These are phyloP conservation scores for Sciurus carolinensis DNA, from an alignment of 2,797 vertebrate genomes.

Conservation along the genomic window DNA sequence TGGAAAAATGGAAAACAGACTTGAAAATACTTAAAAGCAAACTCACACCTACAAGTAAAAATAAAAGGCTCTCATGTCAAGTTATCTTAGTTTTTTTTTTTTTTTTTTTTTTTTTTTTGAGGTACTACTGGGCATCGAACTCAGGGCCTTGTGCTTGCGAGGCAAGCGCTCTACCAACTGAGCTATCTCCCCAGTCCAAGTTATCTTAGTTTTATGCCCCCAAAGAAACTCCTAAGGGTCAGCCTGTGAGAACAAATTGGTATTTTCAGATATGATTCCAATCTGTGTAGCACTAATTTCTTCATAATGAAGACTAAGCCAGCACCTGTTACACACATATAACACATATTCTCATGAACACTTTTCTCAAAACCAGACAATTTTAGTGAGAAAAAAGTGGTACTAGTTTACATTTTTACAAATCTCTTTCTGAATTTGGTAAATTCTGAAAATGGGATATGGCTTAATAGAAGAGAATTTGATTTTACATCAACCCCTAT, in stretches of 20 bases:
- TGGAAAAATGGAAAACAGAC: constrained; percentile 56
- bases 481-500: neutral
- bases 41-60: constrained; percentile 10
- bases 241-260: neutral
- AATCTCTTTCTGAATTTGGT: neutral
- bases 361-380: neutral
- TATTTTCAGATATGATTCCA: constrained; percentile 22
- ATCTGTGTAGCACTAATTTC: neutral
- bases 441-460: neutral
- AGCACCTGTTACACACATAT: neutral
- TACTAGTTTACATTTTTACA: neutral
- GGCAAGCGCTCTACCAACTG: no score
- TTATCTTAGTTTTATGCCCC: neutral
- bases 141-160: no score
- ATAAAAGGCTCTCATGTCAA: neutral
- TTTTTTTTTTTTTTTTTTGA: no score
- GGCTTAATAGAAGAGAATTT: neutral
- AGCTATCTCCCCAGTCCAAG: neutral
- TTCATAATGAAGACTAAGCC: constrained; percentile 9
- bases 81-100: neutral
- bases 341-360: neutral
- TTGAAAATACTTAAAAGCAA: constrained; percentile 62
- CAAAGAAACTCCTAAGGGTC: neutral
- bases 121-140: no score
- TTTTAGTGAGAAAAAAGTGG: neutral